Percentiles rank a stretch among this genome's conserved stretches.
These are phyloP conservation scores for Lypha dubia DNA, from an alignment of 2,888 invertebrate genomes.

Conservation along the genomic window DNA sequence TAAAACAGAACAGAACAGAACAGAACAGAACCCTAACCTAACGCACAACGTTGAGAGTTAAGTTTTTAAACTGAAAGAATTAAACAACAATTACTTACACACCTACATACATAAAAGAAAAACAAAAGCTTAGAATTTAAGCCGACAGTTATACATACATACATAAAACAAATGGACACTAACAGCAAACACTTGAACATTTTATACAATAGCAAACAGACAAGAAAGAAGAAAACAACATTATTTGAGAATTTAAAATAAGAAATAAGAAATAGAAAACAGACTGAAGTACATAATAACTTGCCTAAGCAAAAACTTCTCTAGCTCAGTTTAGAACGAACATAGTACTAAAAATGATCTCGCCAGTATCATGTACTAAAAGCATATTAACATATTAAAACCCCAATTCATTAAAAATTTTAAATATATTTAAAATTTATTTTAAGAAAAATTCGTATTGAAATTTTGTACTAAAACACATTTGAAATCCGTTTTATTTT, in stretches of 20 bases:
- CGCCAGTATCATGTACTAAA: no score
- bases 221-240: slow-evolving; percentile 2
- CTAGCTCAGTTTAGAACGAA: not conserved
- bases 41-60: slow-evolving; percentile 62
- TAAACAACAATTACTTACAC: slow-evolving; percentile 18
- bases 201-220: slow-evolving; percentile 12
- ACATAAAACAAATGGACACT: slow-evolving; percentile 41
- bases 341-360: no score
- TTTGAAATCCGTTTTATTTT: no score
- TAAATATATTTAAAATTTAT: no score
- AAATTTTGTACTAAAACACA: no score
- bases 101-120: no score
- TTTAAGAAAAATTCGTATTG: no score
- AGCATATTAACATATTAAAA: no score
- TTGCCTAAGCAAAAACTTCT: slow-evolving; percentile 14
- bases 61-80: slow-evolving; percentile 29
- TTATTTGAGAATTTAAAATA: slow-evolving; percentile 7
- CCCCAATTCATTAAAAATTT: no score
- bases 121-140: slow-evolving; percentile 52
- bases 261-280: not conserved
- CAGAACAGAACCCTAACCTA: slow-evolving; percentile 66
- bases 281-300: slow-evolving; percentile 7
- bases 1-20: slow-evolving; percentile 3
- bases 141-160: no score
- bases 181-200: slow-evolving; percentile 11